Conservation (phyloP, 1,140 invertebrate genomes). For the Zaprionus inermis region DNA sequence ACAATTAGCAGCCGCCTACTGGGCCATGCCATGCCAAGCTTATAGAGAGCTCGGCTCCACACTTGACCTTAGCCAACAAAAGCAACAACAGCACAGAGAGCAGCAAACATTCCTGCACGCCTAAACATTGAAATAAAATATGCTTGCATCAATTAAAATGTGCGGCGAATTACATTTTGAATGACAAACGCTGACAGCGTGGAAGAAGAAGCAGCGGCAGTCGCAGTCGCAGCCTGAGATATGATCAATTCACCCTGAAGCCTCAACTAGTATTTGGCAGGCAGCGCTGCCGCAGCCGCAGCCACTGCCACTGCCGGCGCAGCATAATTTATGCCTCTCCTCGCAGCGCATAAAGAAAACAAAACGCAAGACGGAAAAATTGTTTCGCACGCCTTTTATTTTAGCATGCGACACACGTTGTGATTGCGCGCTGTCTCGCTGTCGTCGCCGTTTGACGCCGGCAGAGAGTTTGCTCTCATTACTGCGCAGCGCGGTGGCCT, state of each 20-base stretch:
- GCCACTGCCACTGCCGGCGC: not conserved
- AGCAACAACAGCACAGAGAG: not conserved
- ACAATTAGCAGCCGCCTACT: conserved; percentile 45
- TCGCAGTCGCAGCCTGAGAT: not conserved
- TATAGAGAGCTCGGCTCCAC: conserved; percentile 2
- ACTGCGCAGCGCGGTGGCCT: conserved; percentile 33
- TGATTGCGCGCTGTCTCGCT: conserved; percentile 16
- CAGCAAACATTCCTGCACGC: conserved; percentile 69
- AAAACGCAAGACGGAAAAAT: conserved; percentile 33
- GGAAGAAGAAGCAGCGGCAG: conserved; percentile 1
- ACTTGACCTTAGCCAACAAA: conserved; percentile 69
- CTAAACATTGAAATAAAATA: conserved; percentile 32
- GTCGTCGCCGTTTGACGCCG: conserved; percentile 12
- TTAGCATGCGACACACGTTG: conserved; percentile 74
- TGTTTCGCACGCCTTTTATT: conserved; percentile 77
- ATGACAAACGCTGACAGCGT: conserved; percentile 52
- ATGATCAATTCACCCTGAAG: conserved; percentile 14
- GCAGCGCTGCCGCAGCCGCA: not conserved
- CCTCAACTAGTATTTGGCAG: conserved; percentile 27
- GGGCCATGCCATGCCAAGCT: not conserved
- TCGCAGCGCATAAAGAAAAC: conserved; percentile 4
- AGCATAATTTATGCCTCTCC: conserved; percentile 49
- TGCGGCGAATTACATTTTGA: conserved; percentile 70
- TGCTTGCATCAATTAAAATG: conserved; percentile 71
- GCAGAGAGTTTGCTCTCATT: conserved; percentile 62